A percentile compares a stretch with the other conserved stretches of the same genome.
These are phyloP conservation scores for Limnodromus scolopaceus DNA, from an alignment of 2,797 vertebrate species.

Conservation along the genomic window DNA sequence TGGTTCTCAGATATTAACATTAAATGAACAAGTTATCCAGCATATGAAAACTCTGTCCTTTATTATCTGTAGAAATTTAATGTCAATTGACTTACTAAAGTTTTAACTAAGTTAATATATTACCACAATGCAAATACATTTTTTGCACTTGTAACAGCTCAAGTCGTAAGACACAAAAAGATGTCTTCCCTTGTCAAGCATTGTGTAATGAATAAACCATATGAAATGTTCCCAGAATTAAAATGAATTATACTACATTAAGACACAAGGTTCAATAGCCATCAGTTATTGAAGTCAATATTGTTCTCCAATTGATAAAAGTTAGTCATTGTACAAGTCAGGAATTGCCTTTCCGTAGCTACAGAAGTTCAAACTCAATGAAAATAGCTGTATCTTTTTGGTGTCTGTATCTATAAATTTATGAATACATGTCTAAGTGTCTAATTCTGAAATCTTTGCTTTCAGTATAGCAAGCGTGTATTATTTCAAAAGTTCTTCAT, in stretches of 20 bases:
- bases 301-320: background rate
- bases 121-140: background rate
- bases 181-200: background rate
- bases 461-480: background rate
- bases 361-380: background rate
- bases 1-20: background rate
- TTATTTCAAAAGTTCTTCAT: background rate
- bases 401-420: background rate
- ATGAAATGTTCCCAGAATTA: background rate
- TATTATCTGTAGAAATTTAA: background rate
- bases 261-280: background rate
- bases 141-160: background rate
- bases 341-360: background rate
- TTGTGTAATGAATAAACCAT: background rate
- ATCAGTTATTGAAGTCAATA: background rate
- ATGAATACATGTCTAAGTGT: background rate
- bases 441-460: background rate
- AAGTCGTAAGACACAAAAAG: background rate
- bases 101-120: background rate
- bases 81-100: background rate
- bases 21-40: background rate
- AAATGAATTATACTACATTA: background rate
- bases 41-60: background rate
- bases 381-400: background rate
- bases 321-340: background rate